A percentile compares a stretch with the other conserved stretches of the same genome.
These are phyloP conservation scores for Plectrocnemia conspersa DNA, from an alignment of 1,140 invertebrate genomes.

Conservation along the genomic window DNA sequence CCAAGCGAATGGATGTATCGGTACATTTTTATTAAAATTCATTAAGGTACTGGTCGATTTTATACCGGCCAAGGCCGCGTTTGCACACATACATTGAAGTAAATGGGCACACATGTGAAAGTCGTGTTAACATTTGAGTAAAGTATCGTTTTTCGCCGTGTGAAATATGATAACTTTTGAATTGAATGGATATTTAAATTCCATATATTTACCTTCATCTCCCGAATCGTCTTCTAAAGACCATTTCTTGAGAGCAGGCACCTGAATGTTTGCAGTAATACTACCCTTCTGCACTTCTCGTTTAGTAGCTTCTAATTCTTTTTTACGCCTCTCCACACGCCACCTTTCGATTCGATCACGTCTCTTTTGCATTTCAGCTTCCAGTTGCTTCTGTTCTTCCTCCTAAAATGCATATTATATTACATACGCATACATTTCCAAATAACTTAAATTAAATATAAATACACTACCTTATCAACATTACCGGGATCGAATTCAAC, in stretches of 20 bases:
- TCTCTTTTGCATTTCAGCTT: constrained; percentile 94
- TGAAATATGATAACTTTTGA: too few relatives aligned
- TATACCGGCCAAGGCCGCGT: too few relatives aligned
- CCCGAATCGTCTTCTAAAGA: constrained; percentile 88
- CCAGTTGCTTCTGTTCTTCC: constrained; percentile 83
- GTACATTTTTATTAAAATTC: too few relatives aligned
- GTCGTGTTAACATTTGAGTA: too few relatives aligned
- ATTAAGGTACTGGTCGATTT: too few relatives aligned
- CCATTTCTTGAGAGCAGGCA: constrained; percentile 76
- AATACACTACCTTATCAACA: constrained; percentile 61
- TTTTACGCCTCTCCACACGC: constrained; percentile 82
- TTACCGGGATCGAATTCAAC: constrained; percentile 66
- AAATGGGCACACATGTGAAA: too few relatives aligned
- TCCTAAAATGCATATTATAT: constrained; percentile 51
- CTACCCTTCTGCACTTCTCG: constrained; percentile 64
- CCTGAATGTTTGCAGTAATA: constrained; percentile 52
- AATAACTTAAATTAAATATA: constrained; percentile 18
- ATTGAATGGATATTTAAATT: too few relatives aligned
- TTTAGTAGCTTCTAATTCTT: constrained; percentile 73
- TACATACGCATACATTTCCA: constrained; percentile 4
- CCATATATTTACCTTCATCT: constrained; percentile 53
- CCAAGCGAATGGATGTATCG: too few relatives aligned
- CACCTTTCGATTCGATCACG: constrained; percentile 90
- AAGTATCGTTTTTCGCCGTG: too few relatives aligned
- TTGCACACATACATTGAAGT: too few relatives aligned